Base-by-base conservation (phyloP, 1,140 invertebrate genomes). In the Papilio dardanus region DNA sequence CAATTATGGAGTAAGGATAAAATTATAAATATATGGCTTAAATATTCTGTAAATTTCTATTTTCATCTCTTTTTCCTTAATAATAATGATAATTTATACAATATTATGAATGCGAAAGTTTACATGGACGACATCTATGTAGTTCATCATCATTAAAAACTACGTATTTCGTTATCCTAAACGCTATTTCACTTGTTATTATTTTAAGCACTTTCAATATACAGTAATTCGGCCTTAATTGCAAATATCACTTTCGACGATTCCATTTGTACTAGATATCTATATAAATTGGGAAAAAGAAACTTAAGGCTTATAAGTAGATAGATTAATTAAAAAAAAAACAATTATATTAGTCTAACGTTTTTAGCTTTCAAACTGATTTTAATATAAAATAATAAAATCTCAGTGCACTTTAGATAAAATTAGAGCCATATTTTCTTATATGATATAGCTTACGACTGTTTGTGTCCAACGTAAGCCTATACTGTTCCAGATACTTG, bases 141-240 rank as follows among this genome's bases (percentile, higher is more conserved):
- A n/a, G n/a, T n/a, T n/a, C n/a, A n/a, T n/a, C n/a, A n/a, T n/a
- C n/a, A 54, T 54, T 0, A 28, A 28, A 62, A 28, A 14, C 30
- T 16, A 28, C 21, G 30, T 30, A 3, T 62, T 1, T 62, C 54
- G 10, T 54, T 54, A 24, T 46, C 16, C 54, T 62, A 28, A 28
- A 62, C 10, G 3, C 12, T 28, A 4, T 14, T 28, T 28, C 54
- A 28, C 54, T 62, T 62, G 6, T 28, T 62, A 14, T 10, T 62
- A 62, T 62, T 28, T 62, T 10, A 62, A 28, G 54, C 54, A 6
- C 54, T 28, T 62, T 62, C 24, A 28, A 62, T 62, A 62, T 62
- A 62, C 54, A 62, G 54, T 62, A 62, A 62, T 62, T 28, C 12
- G 54, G 30, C 54, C 54, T 62, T 62, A 62, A 62, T 62, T 28